Evolutionary conservation across 2,113 vertebrate species (phyloP).

Genomic region (Triplophysa dalaica): DNA sequence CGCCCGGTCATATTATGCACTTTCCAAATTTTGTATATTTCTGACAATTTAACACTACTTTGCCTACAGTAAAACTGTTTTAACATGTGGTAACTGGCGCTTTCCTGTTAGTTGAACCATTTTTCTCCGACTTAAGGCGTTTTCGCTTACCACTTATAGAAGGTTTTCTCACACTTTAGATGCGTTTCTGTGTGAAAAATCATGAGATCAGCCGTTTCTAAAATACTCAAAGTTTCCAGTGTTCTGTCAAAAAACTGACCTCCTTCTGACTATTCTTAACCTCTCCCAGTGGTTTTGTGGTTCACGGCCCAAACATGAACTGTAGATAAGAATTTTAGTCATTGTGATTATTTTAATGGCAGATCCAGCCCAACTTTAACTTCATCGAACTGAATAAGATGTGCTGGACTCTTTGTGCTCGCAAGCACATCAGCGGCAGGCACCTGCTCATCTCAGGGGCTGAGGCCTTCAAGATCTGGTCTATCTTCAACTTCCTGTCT

Average conservation of each 20-base stretch:
- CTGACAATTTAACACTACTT: neutral
- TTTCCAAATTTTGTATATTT: too few relatives aligned
- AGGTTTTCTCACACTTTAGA: neutral
- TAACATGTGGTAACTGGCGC: neutral
- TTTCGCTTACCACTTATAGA: neutral
- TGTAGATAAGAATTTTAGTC: too few relatives aligned
- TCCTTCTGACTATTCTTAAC: too few relatives aligned
- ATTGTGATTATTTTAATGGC: slow-evolving; percentile 48
- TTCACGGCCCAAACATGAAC: too few relatives aligned
- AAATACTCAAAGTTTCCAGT: neutral
- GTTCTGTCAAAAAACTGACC: too few relatives aligned
- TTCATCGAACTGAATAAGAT: slow-evolving; percentile 92
- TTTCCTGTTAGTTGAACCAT: neutral
- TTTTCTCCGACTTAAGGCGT: neutral
- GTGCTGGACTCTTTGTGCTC: slow-evolving; percentile 94
- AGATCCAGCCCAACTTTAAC: slow-evolving; percentile 90
- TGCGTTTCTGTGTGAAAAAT: neutral
- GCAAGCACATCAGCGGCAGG: slow-evolving; percentile 83
- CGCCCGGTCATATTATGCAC: too few relatives aligned
- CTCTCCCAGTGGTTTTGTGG: neutral
- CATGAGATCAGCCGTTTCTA: neutral
- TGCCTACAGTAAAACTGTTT: neutral
- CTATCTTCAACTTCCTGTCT: slow-evolving; percentile 97
- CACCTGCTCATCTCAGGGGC: slow-evolving; percentile 83
- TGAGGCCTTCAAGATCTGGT: slow-evolving; percentile 94